Evolutionary conservation across 2,888 invertebrate genomes (phyloP), one percentile per base, ranked within the genome.

Genomic region (Drosophila rubida): DNA sequence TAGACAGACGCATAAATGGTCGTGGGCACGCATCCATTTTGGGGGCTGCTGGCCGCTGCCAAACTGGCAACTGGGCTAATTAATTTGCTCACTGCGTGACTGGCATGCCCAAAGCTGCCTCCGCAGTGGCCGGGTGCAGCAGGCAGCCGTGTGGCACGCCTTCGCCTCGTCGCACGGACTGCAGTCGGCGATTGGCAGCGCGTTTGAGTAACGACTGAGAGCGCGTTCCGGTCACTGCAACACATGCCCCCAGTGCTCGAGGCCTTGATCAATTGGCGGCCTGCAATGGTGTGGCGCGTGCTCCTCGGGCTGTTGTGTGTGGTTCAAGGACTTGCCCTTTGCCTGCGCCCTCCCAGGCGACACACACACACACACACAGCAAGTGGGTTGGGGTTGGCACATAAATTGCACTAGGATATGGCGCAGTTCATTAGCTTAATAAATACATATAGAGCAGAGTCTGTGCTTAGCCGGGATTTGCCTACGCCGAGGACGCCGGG

Each of bases 21-120:
- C 30, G 39, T 30, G 5, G 55, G 57, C 53, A 71, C 62, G 57
- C 60, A 44, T 42, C 37, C 76, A 63, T 67, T 70, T 57, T 53
- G 5, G 14, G 45, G 59, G 65, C 77, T 61, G 23, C 23, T 27
- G 37, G 35, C 7, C 25, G 39, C 39, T 39, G 72, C 65, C 66
- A 75, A 78, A 69, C 69, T 65, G 80, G 74, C 74, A 80, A 65
- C 86, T 76, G 67, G 77, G 74, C 80, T 81, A 81, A 81, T 81
- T 81, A 81, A 81, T 81, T 81, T 86, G 44, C 30, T 51, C 55
- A 42, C 67, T 86, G 77, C 86, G 80, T 81, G 80, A 82, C 86
- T 77, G 61, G 80, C 83, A 86, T 81, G 70, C 44, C 44, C 61
- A 73, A 79, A 59, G n/a, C 9, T 8, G 45, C 19, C 6, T 11